phyloP scores from a whole-genome alignment of 2,888 invertebrate genomes.

The Seira ritae region DNA sequence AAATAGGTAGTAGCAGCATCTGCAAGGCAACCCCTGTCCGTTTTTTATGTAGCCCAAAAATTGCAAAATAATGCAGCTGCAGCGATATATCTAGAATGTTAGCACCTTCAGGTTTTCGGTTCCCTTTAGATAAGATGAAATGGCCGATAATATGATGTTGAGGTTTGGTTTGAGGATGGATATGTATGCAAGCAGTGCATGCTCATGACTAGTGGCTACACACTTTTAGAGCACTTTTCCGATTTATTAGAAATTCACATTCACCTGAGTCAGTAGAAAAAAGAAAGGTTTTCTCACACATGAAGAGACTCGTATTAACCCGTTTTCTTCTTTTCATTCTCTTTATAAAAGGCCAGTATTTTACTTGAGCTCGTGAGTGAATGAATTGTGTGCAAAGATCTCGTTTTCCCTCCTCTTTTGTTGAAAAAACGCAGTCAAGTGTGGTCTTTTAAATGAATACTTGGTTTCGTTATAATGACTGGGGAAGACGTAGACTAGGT shows the following conservation, averaged over 20 bases:
- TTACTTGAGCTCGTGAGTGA: background rate
- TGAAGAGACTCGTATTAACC: background rate
- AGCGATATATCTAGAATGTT: too few relatives aligned
- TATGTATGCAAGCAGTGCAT: too few relatives aligned
- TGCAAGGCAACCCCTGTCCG: too few relatives aligned
- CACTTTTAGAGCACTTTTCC: too few relatives aligned
- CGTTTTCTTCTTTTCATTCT: background rate
- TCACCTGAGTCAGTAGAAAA: background rate
- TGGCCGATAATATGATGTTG: too few relatives aligned
- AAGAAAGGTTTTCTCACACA: constrained; percentile 7
- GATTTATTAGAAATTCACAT: background rate
- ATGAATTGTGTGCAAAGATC: background rate
- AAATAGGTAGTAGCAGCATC: too few relatives aligned
- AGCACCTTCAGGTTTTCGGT: too few relatives aligned
- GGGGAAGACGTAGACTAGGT: background rate
- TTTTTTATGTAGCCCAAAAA: too few relatives aligned
- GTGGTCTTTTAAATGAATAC: constrained; percentile 33
- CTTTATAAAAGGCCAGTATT: background rate
- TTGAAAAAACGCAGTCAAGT: constrained; percentile 23
- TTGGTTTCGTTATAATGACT: constrained; percentile 42
- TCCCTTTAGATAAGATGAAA: too few relatives aligned
- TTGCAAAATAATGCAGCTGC: too few relatives aligned
- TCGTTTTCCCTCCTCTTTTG: background rate
- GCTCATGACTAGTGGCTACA: too few relatives aligned
- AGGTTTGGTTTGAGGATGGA: too few relatives aligned